Conservation (phyloP, 1,140 invertebrate genomes). For the Campoletis sonorensis region DNA sequence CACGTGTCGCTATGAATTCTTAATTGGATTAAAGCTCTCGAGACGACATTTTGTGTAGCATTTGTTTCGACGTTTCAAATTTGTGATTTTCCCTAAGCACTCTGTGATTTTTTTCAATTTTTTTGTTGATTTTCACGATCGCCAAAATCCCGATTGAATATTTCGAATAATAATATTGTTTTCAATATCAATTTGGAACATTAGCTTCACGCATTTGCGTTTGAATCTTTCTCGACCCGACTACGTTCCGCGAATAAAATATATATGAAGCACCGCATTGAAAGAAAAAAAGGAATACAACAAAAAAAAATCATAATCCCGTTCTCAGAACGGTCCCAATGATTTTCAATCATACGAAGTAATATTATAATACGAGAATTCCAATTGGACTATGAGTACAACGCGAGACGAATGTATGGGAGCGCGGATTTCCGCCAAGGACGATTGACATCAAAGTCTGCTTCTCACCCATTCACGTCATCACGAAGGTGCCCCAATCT, state of each 20-base stretch:
- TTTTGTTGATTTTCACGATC: no score
- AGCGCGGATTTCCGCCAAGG: constrained; percentile 24
- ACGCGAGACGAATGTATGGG: not conserved
- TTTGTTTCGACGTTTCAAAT: not conserved
- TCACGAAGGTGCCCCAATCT: constrained; percentile 37
- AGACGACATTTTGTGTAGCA: not conserved
- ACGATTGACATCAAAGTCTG: constrained; percentile 46
- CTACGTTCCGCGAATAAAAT: not conserved
- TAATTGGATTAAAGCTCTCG: not conserved
- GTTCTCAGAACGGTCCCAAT: not conserved
- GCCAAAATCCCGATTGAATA: no score
- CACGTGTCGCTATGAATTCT: not conserved
- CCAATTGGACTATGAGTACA: not conserved
- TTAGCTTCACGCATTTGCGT: no score
- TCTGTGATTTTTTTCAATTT: no score
- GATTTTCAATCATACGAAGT: constrained; percentile 17
- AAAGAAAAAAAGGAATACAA: not conserved
- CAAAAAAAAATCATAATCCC: not conserved
- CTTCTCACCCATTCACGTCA: constrained; percentile 47
- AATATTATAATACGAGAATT: not conserved
- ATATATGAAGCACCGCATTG: no score
- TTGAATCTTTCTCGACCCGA: no score
- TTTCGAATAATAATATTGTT: no score
- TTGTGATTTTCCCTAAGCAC: no score
- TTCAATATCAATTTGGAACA: no score